These are phyloP conservation scores for Herpailurus yagouaroundi DNA, from an alignment of 2,113 vertebrate genomes.

Conservation along the genomic window DNA sequence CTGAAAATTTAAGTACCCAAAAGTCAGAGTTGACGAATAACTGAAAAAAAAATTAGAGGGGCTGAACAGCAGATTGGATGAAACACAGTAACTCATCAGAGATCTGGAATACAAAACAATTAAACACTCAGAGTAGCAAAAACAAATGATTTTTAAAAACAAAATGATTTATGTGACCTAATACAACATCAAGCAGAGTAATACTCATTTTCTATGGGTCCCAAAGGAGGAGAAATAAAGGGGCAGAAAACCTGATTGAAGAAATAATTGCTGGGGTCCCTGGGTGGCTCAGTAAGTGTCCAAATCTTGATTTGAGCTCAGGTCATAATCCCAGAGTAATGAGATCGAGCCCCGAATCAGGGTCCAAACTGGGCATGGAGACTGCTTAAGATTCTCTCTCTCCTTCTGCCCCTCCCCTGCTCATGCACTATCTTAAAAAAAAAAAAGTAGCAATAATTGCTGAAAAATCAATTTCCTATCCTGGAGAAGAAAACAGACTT, in stretches of 20 bases:
- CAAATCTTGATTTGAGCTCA: too few species aligned
- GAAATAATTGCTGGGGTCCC: neutral
- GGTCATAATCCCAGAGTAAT: too few species aligned
- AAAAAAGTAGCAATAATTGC: too few species aligned
- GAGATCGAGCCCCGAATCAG: too few species aligned
- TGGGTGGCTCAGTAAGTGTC: too few species aligned
- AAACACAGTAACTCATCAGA: neutral
- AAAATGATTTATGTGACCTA: neutral
- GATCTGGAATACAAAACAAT: neutral
- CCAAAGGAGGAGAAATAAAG: neutral
- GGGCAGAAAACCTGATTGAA: neutral
- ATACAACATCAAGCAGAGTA: neutral
- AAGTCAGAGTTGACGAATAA: neutral
- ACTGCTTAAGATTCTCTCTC: too few species aligned
- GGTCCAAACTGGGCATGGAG: too few species aligned
- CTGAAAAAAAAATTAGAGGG: neutral
- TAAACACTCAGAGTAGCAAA: neutral
- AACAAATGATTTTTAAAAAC: neutral
- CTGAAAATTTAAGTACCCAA: neutral
- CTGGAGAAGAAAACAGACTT: neutral
- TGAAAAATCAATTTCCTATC: neutral
- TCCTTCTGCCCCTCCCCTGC: too few species aligned
- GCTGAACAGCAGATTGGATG: neutral
- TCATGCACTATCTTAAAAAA: too few species aligned
- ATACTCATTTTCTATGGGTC: neutral